Conservation (phyloP, 2,797 vertebrate genomes). For the Percopsis omiscomaycus region DNA sequence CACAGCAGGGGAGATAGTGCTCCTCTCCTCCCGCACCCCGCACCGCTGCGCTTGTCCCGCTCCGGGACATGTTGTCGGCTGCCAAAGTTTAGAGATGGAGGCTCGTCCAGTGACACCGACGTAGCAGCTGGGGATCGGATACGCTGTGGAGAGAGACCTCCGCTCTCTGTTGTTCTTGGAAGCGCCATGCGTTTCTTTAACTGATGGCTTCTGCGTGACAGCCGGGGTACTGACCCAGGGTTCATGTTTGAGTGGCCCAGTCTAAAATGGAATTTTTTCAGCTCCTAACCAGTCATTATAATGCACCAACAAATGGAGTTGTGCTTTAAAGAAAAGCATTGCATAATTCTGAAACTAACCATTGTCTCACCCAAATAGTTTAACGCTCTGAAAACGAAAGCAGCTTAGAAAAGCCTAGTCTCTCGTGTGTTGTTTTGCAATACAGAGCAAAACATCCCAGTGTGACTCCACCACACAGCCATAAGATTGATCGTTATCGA, state of each 20-base stretch:
- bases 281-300: too few species aligned
- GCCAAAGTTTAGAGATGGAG: slow-evolving; percentile 74
- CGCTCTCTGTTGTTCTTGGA: slow-evolving; percentile 58
- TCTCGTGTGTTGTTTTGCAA: too few species aligned
- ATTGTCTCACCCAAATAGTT: too few species aligned
- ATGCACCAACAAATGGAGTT: background rate
- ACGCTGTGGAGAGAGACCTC: slow-evolving; percentile 33
- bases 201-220: slow-evolving; percentile 47
- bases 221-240: slow-evolving; percentile 1
- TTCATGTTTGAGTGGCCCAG: background rate
- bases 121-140: slow-evolving; percentile 60
- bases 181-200: slow-evolving; percentile 28
- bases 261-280: slow-evolving; percentile 10
- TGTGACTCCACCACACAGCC: background rate
- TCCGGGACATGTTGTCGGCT: slow-evolving; percentile 71
- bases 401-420: too few species aligned
- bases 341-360: background rate
- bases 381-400: too few species aligned
- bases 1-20: slow-evolving; percentile 54
- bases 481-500: background rate
- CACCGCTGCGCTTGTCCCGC: slow-evolving; percentile 24
- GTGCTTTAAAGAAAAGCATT: background rate
- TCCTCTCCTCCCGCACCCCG: slow-evolving; percentile 43
- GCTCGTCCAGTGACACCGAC: slow-evolving; percentile 58
- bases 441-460: background rate